Base-by-base conservation (phyloP, 2,797 vertebrate species). In the Rhynchonycteris naso region DNA sequence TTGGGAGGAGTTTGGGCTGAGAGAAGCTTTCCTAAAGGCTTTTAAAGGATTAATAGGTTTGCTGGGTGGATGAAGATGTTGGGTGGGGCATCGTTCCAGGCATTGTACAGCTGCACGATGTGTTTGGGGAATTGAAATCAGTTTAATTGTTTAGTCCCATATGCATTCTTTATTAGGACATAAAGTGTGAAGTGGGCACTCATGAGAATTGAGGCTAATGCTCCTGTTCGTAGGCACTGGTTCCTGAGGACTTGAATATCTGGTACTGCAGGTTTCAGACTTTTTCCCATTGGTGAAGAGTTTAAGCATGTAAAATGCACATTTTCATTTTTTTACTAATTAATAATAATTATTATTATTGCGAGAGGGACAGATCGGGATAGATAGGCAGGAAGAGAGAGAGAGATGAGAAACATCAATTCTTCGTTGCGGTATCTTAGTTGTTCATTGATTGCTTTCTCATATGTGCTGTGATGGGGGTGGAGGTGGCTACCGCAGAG, bases 111-210 rank as follows among this genome's bases (percentile, higher is more conserved):
- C 71, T 47, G 52, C 19, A 4, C 12, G 35, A 16, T 89, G n/a
- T 83, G 26, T 69, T 92, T 79, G 85, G 71, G 58, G 69, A 83
- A 38, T 89, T 95, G 66, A 93, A 63, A 33, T 89, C 22, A n/a
- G 50, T 61, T 86, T 94, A 35, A 68, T 72, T 66, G 24, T 89
- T 76, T 61, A 63, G 19, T 87, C 13, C 63, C n/a, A 15, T 74
- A 79, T 76, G 92, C 58, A 24, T 81, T 89, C 22, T 56, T 85
- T 91, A 88, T 68, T 83, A 84, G 76, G 35, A 38, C 47, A 26
- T 35, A 26, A 54, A 78, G 21, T 74, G 22, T 59, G 14, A 78
- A 68, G 35, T 69, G 54, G 33, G 43, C 50, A 38, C 75, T 38
- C 11, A 54, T 83, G 50, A 75, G 76, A 87, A 75, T 13, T 84